These are phyloP conservation scores for Siniperca chuatsi DNA, from an alignment of 2,113 vertebrate species.

Conservation along the genomic window DNA sequence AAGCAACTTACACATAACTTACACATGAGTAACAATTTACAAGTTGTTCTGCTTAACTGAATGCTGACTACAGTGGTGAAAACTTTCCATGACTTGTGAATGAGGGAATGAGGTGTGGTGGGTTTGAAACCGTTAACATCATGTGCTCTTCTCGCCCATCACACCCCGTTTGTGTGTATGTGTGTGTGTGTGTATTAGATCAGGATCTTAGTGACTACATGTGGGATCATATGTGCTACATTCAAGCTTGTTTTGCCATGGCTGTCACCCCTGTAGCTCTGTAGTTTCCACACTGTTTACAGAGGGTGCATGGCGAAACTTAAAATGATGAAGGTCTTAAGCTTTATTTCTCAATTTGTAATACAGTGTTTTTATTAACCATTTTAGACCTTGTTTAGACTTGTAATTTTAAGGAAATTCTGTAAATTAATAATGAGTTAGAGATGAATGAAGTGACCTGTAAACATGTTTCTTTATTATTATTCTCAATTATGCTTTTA, in stretches of 20 bases:
- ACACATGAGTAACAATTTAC: not conserved
- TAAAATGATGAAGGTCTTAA: not conserved
- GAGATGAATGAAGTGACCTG: not conserved
- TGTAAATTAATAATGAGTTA: not conserved
- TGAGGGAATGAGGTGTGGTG: conserved; percentile 24
- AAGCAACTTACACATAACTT: not conserved
- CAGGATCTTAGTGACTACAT: not conserved
- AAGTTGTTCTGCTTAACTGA: not conserved
- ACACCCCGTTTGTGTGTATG: not conserved
- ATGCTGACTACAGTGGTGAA: not conserved
- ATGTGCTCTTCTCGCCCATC: not conserved
- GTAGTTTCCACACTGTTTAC: not conserved
- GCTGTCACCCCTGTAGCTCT: not conserved
- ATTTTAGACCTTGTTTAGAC: not conserved
- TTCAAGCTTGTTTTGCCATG: not conserved
- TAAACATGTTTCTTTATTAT: not conserved
- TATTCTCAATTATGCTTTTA: not conserved
- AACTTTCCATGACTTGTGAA: conserved; percentile 23
- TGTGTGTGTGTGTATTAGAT: not conserved
- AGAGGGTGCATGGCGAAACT: not conserved
- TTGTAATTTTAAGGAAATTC: not conserved
- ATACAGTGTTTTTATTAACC: not conserved
- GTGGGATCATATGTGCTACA: not conserved
- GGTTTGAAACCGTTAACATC: not conserved
- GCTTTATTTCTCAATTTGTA: not conserved